Percentiles rank a stretch among this genome's conserved stretches.
Evolutionary conservation across 2,888 invertebrate genomes (phyloP).

Genomic region (Philaethria dido): DNA sequence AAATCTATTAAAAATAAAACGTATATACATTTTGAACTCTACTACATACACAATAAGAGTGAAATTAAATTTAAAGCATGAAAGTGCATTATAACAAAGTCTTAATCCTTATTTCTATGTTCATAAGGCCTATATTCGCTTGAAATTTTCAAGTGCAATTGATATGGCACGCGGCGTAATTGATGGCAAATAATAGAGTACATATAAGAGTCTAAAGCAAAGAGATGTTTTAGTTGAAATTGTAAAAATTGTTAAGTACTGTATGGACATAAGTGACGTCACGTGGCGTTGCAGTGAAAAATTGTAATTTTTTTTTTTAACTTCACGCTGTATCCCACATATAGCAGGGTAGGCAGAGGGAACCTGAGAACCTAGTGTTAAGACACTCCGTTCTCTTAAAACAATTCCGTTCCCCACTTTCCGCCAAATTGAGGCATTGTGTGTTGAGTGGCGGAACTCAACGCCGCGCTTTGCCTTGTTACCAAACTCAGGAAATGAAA

Average conservation of each 20-base stretch:
- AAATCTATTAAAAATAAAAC: neutral
- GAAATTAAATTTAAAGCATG: neutral
- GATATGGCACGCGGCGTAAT: conserved; percentile 29
- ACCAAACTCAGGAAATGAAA: no score
- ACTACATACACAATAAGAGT: neutral
- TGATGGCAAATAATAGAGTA: conserved; percentile 18
- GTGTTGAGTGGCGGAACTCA: no score
- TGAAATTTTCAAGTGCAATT: conserved; percentile 24
- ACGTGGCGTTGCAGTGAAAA: no score
- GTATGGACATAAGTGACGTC: no score
- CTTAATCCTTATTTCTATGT: neutral
- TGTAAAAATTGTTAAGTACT: neutral
- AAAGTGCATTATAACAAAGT: neutral
- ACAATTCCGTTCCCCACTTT: no score
- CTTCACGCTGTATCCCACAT: no score
- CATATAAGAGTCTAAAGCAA: neutral
- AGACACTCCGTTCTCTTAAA: no score
- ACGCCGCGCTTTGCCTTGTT: no score
- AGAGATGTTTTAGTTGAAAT: neutral
- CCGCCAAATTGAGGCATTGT: no score
- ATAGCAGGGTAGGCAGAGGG: no score
- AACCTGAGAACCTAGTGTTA: no score
- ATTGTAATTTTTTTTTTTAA: no score
- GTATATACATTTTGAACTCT: conserved; percentile 3
- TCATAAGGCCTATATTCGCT: neutral